Percentiles rank a stretch among this genome's conserved stretches.
These are phyloP conservation scores for Aphaenogaster ashmeadi DNA, from an alignment of 1,140 invertebrate genomes.

Conservation along the genomic window DNA sequence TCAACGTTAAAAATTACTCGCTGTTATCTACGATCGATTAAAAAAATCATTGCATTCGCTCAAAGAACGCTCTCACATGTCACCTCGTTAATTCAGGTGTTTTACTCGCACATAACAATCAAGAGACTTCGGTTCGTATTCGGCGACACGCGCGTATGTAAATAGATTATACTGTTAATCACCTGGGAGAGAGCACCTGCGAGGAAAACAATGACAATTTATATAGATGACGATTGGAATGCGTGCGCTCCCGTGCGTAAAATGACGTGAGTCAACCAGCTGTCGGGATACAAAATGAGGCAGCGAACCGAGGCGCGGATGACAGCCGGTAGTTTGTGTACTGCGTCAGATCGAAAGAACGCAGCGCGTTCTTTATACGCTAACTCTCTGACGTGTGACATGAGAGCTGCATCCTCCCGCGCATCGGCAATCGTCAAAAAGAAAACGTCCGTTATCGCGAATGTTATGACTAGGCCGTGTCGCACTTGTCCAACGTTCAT, in stretches of 20 bases:
- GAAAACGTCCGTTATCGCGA: conserved; percentile 31
- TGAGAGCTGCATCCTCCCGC: conserved; percentile 3
- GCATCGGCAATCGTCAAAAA: conserved; percentile 3
- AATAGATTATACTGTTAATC: conserved; percentile 54
- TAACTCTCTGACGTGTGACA: background rate
- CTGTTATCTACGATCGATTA: background rate
- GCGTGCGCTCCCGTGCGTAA: conserved; percentile 65
- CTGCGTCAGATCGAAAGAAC: conserved; percentile 57
- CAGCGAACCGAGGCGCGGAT: conserved; percentile 47
- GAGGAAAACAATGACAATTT: conserved; percentile 74
- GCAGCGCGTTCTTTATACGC: background rate
- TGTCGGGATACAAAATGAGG: conserved; percentile 58
- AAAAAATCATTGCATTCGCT: conserved; percentile 16
- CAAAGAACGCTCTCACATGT: background rate
- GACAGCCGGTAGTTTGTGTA: conserved; percentile 49
- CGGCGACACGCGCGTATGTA: background rate
- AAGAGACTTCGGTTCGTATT: background rate
- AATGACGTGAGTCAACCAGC: conserved; percentile 67
- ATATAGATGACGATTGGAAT: conserved; percentile 73
- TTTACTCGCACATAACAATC: conserved; percentile 14
- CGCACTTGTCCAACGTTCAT: background rate
- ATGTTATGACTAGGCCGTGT: background rate
- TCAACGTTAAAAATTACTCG: background rate
- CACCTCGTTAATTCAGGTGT: background rate
- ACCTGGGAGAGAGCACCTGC: conserved; percentile 64